Conservation (phyloP, 2,797 vertebrate genomes). For the Tapirus indicus region DNA sequence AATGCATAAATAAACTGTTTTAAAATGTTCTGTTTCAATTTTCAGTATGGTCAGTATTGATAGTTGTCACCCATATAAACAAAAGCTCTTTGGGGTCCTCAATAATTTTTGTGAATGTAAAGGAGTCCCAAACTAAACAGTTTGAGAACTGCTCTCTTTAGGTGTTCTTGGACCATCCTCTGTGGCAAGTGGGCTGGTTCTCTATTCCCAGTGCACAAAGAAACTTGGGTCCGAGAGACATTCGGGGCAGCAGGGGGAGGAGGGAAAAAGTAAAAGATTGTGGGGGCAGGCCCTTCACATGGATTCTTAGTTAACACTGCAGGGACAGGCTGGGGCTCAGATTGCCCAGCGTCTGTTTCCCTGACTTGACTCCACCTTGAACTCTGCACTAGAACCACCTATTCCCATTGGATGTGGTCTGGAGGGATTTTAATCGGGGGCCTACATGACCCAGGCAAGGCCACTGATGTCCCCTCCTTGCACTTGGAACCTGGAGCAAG, state of each 20-base stretch:
- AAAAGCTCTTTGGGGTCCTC: background rate
- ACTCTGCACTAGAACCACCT: background rate
- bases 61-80: background rate
- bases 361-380: background rate
- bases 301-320: background rate
- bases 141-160: background rate
- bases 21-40: background rate
- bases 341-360: background rate
- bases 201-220: background rate
- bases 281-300: background rate
- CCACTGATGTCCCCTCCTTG: accelerated
- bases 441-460: background rate
- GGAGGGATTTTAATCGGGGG: background rate
- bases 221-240: background rate
- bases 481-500: background rate
- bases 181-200: background rate
- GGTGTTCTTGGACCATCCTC: background rate
- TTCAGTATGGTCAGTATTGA: background rate
- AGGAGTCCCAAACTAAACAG: background rate
- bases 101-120: background rate
- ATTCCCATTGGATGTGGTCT: background rate
- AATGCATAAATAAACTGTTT: conserved; percentile 19
- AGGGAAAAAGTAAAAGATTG: background rate
- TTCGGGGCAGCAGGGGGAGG: background rate
- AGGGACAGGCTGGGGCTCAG: background rate